Percentiles rank a stretch among this genome's conserved stretches.
phyloP scores from a whole-genome alignment of 2,888 invertebrate genomes.

The Antitype chi region DNA sequence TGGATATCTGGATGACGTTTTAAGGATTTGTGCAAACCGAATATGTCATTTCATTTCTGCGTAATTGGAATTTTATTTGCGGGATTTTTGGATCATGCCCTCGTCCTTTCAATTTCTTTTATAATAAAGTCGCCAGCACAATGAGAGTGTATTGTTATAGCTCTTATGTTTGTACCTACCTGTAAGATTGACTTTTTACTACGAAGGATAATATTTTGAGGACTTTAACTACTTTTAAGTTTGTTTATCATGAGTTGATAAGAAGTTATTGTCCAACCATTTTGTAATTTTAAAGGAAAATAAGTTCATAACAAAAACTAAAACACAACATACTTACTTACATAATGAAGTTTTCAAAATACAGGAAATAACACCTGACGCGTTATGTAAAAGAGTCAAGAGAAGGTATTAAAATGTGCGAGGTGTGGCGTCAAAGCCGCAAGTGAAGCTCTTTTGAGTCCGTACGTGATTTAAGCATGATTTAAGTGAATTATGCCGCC shows the following conservation, averaged over 20 bases:
- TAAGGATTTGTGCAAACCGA: conserved; percentile 91
- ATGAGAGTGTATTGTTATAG: conserved; percentile 48
- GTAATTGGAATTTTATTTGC: conserved; percentile 90
- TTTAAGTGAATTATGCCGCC: conserved; percentile 87
- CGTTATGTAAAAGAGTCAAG: conserved; percentile 54
- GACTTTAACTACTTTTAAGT: background rate
- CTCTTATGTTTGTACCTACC: background rate
- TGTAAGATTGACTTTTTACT: conserved; percentile 7
- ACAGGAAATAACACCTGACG: conserved; percentile 19
- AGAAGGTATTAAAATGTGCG: conserved; percentile 68
- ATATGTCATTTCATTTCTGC: conserved; percentile 88
- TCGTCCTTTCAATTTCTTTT: conserved; percentile 72
- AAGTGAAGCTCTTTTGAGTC: conserved; percentile 77
- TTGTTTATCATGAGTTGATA: background rate
- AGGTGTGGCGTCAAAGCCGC: conserved; percentile 68
- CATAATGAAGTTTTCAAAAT: background rate
- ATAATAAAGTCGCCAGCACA: conserved; percentile 52
- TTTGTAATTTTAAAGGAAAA: background rate
- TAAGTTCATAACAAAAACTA: background rate
- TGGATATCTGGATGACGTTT: conserved; percentile 91
- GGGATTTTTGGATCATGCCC: conserved; percentile 87
- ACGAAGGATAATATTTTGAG: background rate
- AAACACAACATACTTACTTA: background rate
- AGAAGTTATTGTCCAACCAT: background rate
- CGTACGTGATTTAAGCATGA: conserved; percentile 82